A percentile compares a stretch with the other conserved stretches of the same genome.
Conservation (phyloP, 1,140 invertebrate genomes). For the Lethrus apterus region DNA sequence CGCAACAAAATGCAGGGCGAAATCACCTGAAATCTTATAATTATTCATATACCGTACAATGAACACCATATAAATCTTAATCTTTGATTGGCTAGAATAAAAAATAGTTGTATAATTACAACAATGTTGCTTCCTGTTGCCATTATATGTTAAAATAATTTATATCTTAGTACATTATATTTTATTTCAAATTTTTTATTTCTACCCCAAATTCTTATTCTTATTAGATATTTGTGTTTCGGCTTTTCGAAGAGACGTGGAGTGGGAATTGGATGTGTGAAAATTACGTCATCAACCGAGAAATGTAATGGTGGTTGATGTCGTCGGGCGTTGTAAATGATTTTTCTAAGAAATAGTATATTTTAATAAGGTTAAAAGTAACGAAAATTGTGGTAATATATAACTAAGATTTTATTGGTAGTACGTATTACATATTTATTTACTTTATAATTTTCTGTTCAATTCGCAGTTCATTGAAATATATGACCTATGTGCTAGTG, state of each 20-base stretch:
- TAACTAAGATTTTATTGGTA: constrained; percentile 1
- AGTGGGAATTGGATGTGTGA: constrained; percentile 5
- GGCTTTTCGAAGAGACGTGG: neutral
- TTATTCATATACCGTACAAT: too few relatives aligned
- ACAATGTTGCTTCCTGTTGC: too few relatives aligned
- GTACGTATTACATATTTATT: constrained; percentile 3
- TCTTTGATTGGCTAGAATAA: too few relatives aligned
- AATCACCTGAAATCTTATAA: too few relatives aligned
- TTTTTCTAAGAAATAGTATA: constrained; percentile 2
- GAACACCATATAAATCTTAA: too few relatives aligned
- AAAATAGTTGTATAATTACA: too few relatives aligned
- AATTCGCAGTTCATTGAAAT: neutral
- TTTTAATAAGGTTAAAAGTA: constrained; percentile 2
- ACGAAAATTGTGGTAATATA: neutral
- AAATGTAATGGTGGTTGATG: constrained; percentile 17
- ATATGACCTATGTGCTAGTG: neutral
- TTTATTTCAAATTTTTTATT: too few relatives aligned
- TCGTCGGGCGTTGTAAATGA: constrained; percentile 16
- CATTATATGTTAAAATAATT: too few relatives aligned
- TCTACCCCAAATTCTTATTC: too few relatives aligned
- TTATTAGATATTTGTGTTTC: too few relatives aligned
- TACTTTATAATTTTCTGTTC: neutral
- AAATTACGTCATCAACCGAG: constrained; percentile 17
- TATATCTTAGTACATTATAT: too few relatives aligned
- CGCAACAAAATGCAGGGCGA: too few relatives aligned